phyloP scores from a whole-genome alignment of 2,888 invertebrate species.

The Diachrysia chrysitis region DNA sequence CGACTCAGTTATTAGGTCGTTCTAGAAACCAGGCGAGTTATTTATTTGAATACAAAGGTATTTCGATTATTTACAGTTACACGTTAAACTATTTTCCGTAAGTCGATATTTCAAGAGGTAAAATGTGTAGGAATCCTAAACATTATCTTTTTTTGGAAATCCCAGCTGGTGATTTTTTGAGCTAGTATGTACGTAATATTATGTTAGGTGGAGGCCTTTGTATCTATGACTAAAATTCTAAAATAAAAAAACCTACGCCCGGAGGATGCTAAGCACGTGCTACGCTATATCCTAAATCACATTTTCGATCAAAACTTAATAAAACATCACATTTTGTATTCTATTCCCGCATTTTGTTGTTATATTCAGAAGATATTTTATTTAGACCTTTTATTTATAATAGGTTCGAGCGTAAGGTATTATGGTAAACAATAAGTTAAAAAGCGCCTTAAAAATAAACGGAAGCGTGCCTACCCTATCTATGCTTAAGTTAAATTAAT shows the following conservation, averaged over 20 bases:
- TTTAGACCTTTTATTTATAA: neutral
- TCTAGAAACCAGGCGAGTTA: neutral
- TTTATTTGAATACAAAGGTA: neutral
- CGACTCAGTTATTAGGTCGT: neutral
- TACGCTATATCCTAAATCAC: slow-evolving; percentile 46
- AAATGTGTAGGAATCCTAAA: no score
- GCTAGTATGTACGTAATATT: neutral
- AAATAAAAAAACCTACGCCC: neutral
- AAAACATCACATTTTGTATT: slow-evolving; percentile 52
- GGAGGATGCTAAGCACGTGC: slow-evolving; percentile 29
- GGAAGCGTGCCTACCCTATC: slow-evolving; percentile 11
- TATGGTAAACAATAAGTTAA: slow-evolving; percentile 14
- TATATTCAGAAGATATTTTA: slow-evolving; percentile 12
- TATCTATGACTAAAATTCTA: neutral
- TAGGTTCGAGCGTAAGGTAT: neutral
- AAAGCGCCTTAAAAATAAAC: slow-evolving; percentile 24
- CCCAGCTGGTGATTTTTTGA: no score
- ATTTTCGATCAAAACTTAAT: slow-evolving; percentile 58
- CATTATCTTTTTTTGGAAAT: no score
- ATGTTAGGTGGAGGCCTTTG: neutral
- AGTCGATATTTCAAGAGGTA: no score
- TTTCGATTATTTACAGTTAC: neutral
- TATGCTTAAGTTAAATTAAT: slow-evolving; percentile 30
- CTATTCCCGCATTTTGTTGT: slow-evolving; percentile 36
- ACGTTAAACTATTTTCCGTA: neutral